phyloP scores from a whole-genome alignment of 2,113 vertebrate species.

The Equus przewalskii region DNA sequence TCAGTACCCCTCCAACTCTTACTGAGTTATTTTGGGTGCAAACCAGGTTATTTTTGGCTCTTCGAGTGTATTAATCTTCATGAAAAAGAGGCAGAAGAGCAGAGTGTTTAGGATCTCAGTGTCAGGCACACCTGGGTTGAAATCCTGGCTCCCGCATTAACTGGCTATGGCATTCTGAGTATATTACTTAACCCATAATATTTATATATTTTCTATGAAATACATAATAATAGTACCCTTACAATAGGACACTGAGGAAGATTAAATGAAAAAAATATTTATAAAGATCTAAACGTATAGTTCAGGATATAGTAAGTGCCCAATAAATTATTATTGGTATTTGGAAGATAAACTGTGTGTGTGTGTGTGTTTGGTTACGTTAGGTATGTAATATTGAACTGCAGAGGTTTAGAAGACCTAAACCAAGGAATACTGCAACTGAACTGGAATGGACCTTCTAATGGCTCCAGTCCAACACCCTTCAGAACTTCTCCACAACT shows the following conservation, averaged over 20 bases:
- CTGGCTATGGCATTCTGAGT: background rate
- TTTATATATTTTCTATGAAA: background rate
- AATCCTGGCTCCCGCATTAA: background rate
- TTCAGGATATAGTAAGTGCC: background rate
- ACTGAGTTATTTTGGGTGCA: slow-evolving; percentile 55
- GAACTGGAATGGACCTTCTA: background rate
- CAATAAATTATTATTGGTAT: background rate
- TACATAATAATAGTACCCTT: background rate
- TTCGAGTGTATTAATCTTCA: slow-evolving; percentile 57
- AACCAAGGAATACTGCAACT: background rate
- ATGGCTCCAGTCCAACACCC: background rate
- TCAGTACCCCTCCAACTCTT: slow-evolving; percentile 45
- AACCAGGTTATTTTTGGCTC: slow-evolving; percentile 57
- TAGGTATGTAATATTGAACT: background rate
- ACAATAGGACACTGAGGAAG: background rate
- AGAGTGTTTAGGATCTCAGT: slow-evolving; percentile 5
- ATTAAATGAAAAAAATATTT: background rate
- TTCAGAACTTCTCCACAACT: background rate
- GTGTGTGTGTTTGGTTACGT: background rate
- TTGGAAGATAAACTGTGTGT: background rate
- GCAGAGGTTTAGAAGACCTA: background rate
- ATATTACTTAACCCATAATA: background rate
- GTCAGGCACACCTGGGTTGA: background rate
- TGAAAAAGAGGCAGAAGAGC: slow-evolving; percentile 10
- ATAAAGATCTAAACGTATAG: background rate